Evolutionary conservation across 1,140 invertebrate species (phyloP).

Genomic region (Brachionus paranguensis): DNA sequence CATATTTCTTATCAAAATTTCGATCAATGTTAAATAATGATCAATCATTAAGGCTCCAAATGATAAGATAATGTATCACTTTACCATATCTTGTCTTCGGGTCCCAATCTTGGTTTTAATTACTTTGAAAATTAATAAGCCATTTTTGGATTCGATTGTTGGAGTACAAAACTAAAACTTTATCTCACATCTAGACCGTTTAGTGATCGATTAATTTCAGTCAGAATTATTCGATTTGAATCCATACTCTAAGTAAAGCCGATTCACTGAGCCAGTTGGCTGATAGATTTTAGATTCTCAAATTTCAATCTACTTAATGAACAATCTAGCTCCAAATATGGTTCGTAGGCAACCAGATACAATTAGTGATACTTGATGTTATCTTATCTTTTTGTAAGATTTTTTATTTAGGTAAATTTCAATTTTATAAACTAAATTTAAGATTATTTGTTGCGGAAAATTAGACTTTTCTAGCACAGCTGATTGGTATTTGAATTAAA

Average conservation of each 20-base stretch:
- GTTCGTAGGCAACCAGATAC: not conserved
- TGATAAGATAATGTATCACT: not conserved
- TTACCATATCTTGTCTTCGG: not conserved
- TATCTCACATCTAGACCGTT: not conserved
- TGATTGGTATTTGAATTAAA: not conserved
- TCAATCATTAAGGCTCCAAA: not conserved
- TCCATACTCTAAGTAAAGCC: not conserved
- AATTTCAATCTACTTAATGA: not conserved
- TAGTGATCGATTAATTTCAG: not conserved
- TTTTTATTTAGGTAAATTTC: not conserved
- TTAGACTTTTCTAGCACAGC: not conserved
- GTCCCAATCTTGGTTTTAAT: not conserved
- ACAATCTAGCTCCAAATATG: not conserved
- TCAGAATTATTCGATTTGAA: not conserved
- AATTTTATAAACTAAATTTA: not conserved
- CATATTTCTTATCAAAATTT: not conserved
- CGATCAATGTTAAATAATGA: slow-evolving; percentile 8
- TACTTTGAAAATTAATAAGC: not conserved
- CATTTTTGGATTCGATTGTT: not conserved
- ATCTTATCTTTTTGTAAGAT: not conserved
- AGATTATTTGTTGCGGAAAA: not conserved
- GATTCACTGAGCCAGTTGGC: not conserved
- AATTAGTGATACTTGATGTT: not conserved
- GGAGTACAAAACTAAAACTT: not conserved
- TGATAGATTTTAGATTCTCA: not conserved